phyloP scores from a whole-genome alignment of 2,797 vertebrate species.

The Hylomyscus alleni region DNA sequence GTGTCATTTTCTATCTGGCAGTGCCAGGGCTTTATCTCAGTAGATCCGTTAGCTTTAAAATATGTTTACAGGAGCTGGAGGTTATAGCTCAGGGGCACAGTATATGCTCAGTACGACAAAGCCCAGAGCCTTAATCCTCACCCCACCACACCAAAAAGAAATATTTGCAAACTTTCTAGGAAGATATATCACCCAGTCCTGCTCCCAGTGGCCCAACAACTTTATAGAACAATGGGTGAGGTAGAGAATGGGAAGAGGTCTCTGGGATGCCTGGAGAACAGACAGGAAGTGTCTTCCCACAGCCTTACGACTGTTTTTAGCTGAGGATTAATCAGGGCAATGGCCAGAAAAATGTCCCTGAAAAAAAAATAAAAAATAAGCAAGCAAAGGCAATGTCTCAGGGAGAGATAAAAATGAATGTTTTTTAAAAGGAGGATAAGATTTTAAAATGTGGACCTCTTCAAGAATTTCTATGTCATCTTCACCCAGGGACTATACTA shows the following conservation, averaged over 20 bases:
- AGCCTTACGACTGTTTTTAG: neutral
- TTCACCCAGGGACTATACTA: neutral
- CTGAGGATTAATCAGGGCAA: neutral
- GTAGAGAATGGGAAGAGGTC: neutral
- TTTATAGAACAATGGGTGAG: neutral
- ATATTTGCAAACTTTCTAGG: conserved; percentile 4
- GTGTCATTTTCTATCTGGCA: conserved; percentile 45
- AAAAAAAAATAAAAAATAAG: conserved; percentile 37
- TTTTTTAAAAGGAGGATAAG: neutral
- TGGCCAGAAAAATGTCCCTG: conserved; percentile 30
- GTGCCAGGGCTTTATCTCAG: conserved; percentile 19
- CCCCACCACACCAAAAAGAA: neutral
- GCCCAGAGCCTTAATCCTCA: neutral
- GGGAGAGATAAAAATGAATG: conserved; percentile 25
- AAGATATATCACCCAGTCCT: neutral
- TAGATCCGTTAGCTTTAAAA: neutral
- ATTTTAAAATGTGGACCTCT: neutral
- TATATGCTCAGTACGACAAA: neutral
- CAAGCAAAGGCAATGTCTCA: conserved; percentile 34
- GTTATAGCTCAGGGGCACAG: neutral
- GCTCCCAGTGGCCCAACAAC: neutral
- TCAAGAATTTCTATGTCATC: neutral
- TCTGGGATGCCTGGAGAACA: neutral
- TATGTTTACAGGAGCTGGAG: neutral
- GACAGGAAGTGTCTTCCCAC: neutral